Evolutionary conservation across 2,113 vertebrate species (phyloP), one percentile per base, ranked within the genome.

Genomic region (Sus scrofa): DNA sequence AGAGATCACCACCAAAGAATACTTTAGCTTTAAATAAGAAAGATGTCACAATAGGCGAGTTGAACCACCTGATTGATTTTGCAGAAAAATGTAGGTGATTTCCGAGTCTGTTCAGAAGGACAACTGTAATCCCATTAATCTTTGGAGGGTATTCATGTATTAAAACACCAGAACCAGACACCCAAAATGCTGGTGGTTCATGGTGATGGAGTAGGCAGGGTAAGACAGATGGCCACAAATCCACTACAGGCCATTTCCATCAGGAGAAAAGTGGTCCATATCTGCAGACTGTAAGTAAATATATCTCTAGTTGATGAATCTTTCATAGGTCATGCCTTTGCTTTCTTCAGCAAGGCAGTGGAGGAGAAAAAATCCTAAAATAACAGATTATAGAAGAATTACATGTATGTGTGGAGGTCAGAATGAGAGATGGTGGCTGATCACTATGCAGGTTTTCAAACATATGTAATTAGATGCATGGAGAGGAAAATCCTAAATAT

Each of bases 331-430:
- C 18, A 74, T 50, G 39, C 44, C 7, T 52, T 52, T 32, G 73
- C 73, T 24, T 30, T 75, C 44, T 75, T 50, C 32, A 27, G 73
- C 39, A 52, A 30, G 44, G 16, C 19, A 27, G 44, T 75, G 30
- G 52, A 52, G 73, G 44, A 8, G 73, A 32, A 52, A 75, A 0
- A 0, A 19, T 50, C 73, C 52, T 30, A 30, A 22, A 75, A 75
- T 15, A 75, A 75, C 26, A 75, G 18, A 32, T 3, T 52, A 15
- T 15, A 52, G 15, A 75, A n/a, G 18, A 52, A 10, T 52, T 52
- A 75, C 44, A 75, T 19, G n/a, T n/a, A n/a, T n/a, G 15, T 52
- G 27, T 0, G 0, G 44, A 27, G 27, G 44, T 52, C 16, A 0
- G 73, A 52, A 27, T 75, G 26, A 52, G 27, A 52, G 44, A 75